Evolutionary conservation across 2,113 vertebrate genomes (phyloP), one percentile per base, ranked within the genome.

Genomic region (Triplophysa rosa): DNA sequence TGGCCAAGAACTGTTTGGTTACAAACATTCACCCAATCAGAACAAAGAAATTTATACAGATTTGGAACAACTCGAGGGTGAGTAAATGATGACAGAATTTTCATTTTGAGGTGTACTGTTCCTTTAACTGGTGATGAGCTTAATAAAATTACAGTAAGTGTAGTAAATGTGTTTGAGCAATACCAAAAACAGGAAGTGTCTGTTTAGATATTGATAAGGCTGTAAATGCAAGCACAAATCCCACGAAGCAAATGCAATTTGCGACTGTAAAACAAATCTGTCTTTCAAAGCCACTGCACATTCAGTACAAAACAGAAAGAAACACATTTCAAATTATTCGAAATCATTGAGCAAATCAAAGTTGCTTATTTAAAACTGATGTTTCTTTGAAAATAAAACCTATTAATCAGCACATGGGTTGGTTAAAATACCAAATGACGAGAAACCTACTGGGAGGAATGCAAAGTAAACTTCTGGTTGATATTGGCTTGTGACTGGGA

Each of bases 181-280:
- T 64, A 33, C 33, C 8, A 54, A 6, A 45, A 26, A 68, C 0
- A 2, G 54, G 14, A 58, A 14, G 33, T 45, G 23, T 61, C 29
- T 58, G 33, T 75, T 47, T 40, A 70, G 66, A 70, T 10, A 24
- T 80, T 83, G 65, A 70, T 29, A 70, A 49, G 59, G 24, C 67
- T 17, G 29, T 80, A 80, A 83, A 80, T 65, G 58, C 12, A 37
- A 21, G 78, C 16, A 74, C 73, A 72, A 58, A n/a, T n/a, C 19
- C 54, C 19, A n/a, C 1, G 2, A 58, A n/a, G 8, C 54, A 58
- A 58, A n/a, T 21, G 19, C 8, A 10, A 21, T 10, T 21, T n/a
- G 8, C 17, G n/a, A 7, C n/a, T n/a, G 8, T 58, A 10, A 21
- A 19, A 52, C 4, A 52, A 12, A 45, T 45, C 11, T 45, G 54